phyloP scores from a whole-genome alignment of 2,797 vertebrate species.

The Tokudaia tokunoshimensis region DNA sequence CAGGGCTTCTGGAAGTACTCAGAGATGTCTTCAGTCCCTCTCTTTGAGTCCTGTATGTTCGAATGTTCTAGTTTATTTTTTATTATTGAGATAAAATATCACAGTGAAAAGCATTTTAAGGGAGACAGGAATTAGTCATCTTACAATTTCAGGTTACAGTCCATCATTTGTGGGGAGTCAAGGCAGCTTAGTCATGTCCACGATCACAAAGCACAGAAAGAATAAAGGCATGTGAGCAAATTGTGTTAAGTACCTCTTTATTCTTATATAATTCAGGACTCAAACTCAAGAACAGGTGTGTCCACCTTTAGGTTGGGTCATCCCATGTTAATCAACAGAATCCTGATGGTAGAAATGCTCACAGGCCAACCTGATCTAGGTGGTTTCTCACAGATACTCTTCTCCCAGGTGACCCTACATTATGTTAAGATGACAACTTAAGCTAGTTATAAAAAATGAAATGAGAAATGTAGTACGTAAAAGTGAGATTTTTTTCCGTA shows the following conservation, averaged over 20 bases:
- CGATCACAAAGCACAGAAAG: not conserved
- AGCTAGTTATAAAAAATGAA: not conserved
- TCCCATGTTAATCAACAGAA: not conserved
- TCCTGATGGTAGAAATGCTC: not conserved
- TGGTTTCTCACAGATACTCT: not conserved
- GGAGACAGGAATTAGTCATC: not conserved
- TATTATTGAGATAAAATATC: not conserved
- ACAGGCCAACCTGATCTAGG: not conserved
- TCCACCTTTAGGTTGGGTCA: not conserved
- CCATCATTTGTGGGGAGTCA: not conserved
- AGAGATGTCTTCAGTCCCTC: not conserved
- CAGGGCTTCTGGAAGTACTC: not conserved
- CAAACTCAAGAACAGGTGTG: not conserved
- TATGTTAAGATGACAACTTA: not conserved
- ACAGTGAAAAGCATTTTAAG: not conserved
- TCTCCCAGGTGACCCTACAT: not conserved
- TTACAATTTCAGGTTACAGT: not conserved
- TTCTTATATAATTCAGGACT: not conserved
- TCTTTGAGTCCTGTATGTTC: not conserved
- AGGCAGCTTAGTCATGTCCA: not conserved
- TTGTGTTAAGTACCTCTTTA: not conserved
- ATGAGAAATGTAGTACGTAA: not conserved
- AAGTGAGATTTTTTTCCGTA: not conserved
- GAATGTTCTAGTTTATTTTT: not conserved
- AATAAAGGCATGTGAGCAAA: not conserved